Evolutionary conservation across 2,888 invertebrate species (phyloP), one percentile per base, ranked within the genome.

Genomic region (Apamea epomidion): DNA sequence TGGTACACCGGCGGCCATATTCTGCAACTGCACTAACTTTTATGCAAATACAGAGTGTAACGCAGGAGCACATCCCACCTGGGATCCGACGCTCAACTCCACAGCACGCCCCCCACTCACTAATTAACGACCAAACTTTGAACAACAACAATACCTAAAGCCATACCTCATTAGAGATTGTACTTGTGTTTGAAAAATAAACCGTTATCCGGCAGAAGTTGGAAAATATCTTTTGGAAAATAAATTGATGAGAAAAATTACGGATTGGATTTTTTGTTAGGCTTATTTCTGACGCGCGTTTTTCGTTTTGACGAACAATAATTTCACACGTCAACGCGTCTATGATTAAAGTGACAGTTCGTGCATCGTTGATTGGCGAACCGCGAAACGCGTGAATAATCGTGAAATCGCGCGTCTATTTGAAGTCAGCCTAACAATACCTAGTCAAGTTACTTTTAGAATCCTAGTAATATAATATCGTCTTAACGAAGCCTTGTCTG

Each of bases 101-200:
- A 82, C 82, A 87, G 88, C 88, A 90, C 90, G 88, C 91, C 91
- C 90, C 90, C 90, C 76, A 76, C 86, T 91, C 91, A 88, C 94
- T 95, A 95, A 95, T 95, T 95, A 95, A 95, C 94, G 93, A 92
- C 91, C 90, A 86, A 95, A 95, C 92, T 95, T 94, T 88, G 84
- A 91, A 92, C 91, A 92, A 91, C 90, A 91, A 91, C 90, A 90
- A 89, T 91, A 91, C 91, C 91, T 91, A 91, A 90, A 91, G 91
- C 91, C 89, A 90, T 92, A 92, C 91, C 92, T 93, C 91, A 93
- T 93, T 93, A 92, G 90, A 90, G 90, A 92, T 91, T 91, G 84
- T 87, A 86, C 87, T 87, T 86, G 78, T 85, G 79, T 76, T 87
- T 87, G 83, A 90, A 89, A 86, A 89, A 88, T 87, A 86, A 78